These are phyloP conservation scores for Drosophila jambulina DNA, from an alignment of 1,140 invertebrate species.

Conservation along the genomic window DNA sequence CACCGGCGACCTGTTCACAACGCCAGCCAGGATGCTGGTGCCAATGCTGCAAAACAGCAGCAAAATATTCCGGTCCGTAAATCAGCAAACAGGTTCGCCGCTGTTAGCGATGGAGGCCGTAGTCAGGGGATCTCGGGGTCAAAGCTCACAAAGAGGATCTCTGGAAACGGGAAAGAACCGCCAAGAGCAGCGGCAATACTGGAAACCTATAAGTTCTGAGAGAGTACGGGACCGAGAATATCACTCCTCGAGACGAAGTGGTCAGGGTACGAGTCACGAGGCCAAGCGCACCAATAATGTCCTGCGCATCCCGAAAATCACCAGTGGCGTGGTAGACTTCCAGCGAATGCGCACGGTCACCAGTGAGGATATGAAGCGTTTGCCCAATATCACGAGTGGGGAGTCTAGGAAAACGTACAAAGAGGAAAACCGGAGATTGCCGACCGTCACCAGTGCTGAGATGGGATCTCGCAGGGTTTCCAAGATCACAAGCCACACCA, in stretches of 20 bases:
- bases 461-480: not conserved
- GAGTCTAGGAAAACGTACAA: constrained; percentile 6
- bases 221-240: not conserved
- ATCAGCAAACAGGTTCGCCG: constrained; percentile 1
- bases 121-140: constrained; percentile 1
- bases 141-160: not conserved
- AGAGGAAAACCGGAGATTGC: constrained; percentile 5
- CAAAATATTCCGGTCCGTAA: not conserved
- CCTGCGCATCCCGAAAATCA: constrained; percentile 7
- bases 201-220: constrained; percentile 2
- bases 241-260: not conserved
- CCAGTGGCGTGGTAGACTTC: constrained; percentile 6
- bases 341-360: not conserved
- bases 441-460: constrained; percentile 18
- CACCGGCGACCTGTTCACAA: not conserved
- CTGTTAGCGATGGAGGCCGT: not conserved
- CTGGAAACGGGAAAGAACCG: not conserved
- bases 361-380: constrained; percentile 8
- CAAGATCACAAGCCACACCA: constrained; percentile 2
- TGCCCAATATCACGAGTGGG: constrained; percentile 26
- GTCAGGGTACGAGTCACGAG: constrained; percentile 5
- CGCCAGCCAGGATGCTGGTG: constrained; percentile 2
- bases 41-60: not conserved
- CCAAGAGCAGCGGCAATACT: constrained; percentile 1
- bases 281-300: not conserved